Evolutionary conservation across 2,888 invertebrate genomes (phyloP), one percentile per base, ranked within the genome.

Genomic region (Nemotelus nigrinus): DNA sequence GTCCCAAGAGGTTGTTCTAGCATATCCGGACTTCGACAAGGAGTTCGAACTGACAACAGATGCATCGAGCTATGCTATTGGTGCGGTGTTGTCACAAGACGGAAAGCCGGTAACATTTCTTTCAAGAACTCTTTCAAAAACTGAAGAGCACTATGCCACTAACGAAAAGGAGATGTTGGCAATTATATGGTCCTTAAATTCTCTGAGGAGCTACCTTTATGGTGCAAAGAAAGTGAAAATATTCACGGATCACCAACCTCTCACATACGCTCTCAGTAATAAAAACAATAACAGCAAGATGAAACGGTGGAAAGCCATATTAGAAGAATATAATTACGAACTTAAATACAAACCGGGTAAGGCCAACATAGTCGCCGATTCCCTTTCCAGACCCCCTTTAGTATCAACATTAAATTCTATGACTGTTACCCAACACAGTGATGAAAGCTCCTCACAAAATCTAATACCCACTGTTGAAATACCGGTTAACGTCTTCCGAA

Each of bases 281-380:
- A 3, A 43, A 60, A 60, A 60, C 41, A 85, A 85, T 0, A 85
- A 84, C 64, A 83, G 84, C 0, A 83, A 85, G 80, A 80, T 86
- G n/a, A 84, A 83, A 10, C 68, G 86, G 6, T 87, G 86, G 86
- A 79, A 83, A 39, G 77, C 79, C 10, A 25, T 80, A 85, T 75
- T 84, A 81, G 82, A 82, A 76, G 84, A 85, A 77, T 84, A 80
- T 64, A 80, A 82, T 4, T 82, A 82, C 6, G 80, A 82, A 77
- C 79, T 81, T 44, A 57, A 80, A 44, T 82, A 82, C 57, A 82
- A 82, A 77, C 83, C 81, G 70, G 78, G 81, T 60, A 65, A 60
- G n/a, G 60, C 67, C 47, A 80, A 80, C 43, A 45, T 78, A 4
- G 71, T 77, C 6, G 78, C 77, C 6, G 80, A 80, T 64, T 78